Conservation (phyloP, 2,113 vertebrate species). For the Ictalurus punctatus region DNA sequence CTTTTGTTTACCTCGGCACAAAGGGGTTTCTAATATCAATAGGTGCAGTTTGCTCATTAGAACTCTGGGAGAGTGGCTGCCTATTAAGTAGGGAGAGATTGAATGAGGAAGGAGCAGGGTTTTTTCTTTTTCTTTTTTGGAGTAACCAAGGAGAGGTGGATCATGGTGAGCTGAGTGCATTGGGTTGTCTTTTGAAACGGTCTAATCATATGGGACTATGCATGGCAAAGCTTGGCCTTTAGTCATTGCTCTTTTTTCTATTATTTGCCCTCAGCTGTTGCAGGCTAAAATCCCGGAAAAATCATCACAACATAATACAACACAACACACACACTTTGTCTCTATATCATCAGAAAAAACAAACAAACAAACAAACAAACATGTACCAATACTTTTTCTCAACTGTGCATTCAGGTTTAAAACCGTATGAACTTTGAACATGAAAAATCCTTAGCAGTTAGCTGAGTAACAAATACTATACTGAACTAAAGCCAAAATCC, state of each 20-base stretch:
- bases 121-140: not conserved
- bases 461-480: not conserved
- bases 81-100: conserved; percentile 27
- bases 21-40: conserved; percentile 49
- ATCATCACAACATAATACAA: not conserved
- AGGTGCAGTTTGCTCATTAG: conserved; percentile 38
- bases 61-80: conserved; percentile 35
- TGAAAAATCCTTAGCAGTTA: not conserved
- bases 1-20: conserved; percentile 19
- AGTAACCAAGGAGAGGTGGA: not conserved
- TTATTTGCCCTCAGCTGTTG: not conserved
- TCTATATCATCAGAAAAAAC: not conserved
- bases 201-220: not conserved
- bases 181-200: conserved; percentile 11
- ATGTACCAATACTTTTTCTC: not conserved
- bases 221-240: not conserved
- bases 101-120: conserved; percentile 5
- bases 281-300: not conserved
- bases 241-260: not conserved
- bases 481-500: not conserved
- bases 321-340: not conserved
- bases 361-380: too few species aligned
- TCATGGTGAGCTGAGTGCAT: not conserved
- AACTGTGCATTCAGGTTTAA: not conserved
- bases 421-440: not conserved